These are phyloP conservation scores for Motacilla tschutschensis DNA, from an alignment of 2,113 vertebrate species.

Conservation along the genomic window DNA sequence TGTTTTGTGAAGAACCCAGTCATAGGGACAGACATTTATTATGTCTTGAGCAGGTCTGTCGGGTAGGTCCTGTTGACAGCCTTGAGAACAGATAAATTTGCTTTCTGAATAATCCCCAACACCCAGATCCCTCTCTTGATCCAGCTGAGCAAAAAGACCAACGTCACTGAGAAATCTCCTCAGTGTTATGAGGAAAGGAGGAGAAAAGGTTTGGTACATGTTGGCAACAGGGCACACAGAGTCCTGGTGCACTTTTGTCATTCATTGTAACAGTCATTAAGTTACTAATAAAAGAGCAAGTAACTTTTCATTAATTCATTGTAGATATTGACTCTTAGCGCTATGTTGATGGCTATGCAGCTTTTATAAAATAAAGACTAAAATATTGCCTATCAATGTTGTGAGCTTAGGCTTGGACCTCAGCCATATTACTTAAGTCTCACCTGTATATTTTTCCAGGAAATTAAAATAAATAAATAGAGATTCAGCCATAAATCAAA, in stretches of 20 bases:
- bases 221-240: background rate
- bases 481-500: background rate
- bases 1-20: background rate
- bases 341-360: background rate
- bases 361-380: background rate
- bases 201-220: background rate
- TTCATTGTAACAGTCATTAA: background rate
- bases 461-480: background rate
- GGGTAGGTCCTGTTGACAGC: background rate
- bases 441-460: background rate
- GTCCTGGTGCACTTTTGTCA: background rate
- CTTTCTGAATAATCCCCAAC: background rate
- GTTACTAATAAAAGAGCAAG: fast-evolving
- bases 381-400: background rate
- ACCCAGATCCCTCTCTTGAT: background rate
- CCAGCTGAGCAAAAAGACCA: background rate
- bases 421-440: background rate
- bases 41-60: background rate
- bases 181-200: fast-evolving
- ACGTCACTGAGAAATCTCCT: background rate
- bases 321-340: background rate
- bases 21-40: background rate
- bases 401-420: background rate
- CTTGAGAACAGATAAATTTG: background rate
- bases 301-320: background rate